Evolutionary conservation across 2,888 invertebrate genomes (phyloP).

Genomic region (Embidobia sp.): DNA sequence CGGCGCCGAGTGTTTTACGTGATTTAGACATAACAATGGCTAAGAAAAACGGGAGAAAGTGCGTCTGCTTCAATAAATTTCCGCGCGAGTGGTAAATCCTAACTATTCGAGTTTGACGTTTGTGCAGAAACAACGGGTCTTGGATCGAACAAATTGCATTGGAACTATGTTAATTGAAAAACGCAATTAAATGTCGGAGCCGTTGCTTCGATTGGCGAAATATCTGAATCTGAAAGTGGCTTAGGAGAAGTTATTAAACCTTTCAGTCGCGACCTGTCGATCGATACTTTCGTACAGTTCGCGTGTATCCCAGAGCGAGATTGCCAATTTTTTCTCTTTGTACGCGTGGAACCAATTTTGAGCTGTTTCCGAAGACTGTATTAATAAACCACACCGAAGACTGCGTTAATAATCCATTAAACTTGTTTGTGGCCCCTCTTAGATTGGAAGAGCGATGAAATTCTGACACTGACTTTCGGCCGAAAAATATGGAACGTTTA

Average conservation of each 20-base stretch:
- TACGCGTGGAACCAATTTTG: background rate
- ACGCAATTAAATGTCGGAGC: conserved; percentile 17
- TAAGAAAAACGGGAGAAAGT: background rate
- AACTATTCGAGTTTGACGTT: background rate
- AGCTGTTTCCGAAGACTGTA: conserved; percentile 17
- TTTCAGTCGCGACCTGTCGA: conserved; percentile 5
- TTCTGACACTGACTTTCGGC: conserved; percentile 1
- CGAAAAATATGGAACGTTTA: background rate
- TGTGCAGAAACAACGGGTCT: background rate
- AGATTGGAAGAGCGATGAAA: too few species aligned
- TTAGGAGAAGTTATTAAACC: conserved; percentile 31
- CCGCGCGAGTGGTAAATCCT: conserved; percentile 2
- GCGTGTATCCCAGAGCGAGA: conserved; percentile 12
- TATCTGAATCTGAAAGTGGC: conserved; percentile 24
- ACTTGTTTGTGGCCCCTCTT: too few species aligned
- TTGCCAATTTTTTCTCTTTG: conserved; percentile 32
- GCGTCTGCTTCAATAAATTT: conserved; percentile 17
- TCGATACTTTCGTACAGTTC: conserved; percentile 14
- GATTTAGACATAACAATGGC: conserved; percentile 20
- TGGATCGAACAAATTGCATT: background rate
- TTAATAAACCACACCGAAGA: background rate
- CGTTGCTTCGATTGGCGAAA: background rate
- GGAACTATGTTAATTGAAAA: conserved; percentile 34
- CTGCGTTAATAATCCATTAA: background rate
- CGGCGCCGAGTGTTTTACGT: background rate